phyloP scores from a whole-genome alignment of 2,113 vertebrate species.

The Speoplatyrhinus poulsoni region DNA sequence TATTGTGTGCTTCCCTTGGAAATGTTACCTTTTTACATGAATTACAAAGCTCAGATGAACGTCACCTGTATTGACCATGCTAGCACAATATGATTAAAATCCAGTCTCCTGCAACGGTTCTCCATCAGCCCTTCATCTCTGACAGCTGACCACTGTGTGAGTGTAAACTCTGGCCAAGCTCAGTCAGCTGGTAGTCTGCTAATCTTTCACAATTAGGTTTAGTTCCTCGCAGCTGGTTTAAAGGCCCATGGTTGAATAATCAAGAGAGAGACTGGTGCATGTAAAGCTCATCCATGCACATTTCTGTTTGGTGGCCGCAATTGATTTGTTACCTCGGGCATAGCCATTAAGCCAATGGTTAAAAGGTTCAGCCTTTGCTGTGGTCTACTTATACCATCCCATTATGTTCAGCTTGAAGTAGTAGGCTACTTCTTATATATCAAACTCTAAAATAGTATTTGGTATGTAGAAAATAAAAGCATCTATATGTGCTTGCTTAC shows the following conservation, averaged over 20 bases:
- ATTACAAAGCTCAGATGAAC: constrained; percentile 34
- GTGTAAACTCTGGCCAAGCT: constrained; percentile 37
- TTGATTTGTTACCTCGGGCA: constrained; percentile 9
- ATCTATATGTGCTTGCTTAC: neutral
- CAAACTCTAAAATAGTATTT: neutral
- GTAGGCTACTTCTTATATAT: no score
- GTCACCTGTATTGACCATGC: constrained; percentile 38
- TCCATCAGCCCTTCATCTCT: constrained; percentile 2
- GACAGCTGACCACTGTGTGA: constrained; percentile 12
- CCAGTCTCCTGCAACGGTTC: constrained; percentile 18
- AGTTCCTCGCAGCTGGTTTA: constrained; percentile 50
- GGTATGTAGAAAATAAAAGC: constrained; percentile 8
- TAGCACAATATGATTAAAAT: constrained; percentile 32
- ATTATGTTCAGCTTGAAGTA: no score
- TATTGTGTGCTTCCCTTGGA: constrained; percentile 2
- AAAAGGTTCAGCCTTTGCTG: constrained; percentile 1
- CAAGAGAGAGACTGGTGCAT: constrained; percentile 31
- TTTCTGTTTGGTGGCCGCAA: constrained; percentile 4
- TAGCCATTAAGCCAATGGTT: neutral
- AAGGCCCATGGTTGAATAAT: constrained; percentile 40
- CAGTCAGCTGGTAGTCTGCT: constrained; percentile 45
- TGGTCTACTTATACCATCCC: neutral
- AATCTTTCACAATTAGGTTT: constrained; percentile 55
- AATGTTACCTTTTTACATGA: constrained; percentile 24
- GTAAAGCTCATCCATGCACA: neutral